Evolutionary conservation across 2,888 invertebrate genomes (phyloP).

Genomic region (Philopedon plagiatum): DNA sequence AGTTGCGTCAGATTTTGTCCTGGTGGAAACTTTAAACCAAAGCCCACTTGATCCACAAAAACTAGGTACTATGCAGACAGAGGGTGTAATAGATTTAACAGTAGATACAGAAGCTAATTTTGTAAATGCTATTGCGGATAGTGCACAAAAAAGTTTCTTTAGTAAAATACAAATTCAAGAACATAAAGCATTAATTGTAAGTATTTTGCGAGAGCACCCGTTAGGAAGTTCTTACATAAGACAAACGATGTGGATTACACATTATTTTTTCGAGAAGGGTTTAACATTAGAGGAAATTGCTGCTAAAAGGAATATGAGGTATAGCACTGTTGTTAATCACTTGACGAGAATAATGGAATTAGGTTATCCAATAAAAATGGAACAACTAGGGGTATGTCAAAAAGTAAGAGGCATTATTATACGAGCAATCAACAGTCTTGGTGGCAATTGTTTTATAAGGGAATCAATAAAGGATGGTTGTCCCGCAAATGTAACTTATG

Average conservation of each 20-base stretch:
- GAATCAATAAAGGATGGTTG: conserved; percentile 62
- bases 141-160: no score
- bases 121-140: no score
- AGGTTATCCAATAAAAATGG: conserved; percentile 67
- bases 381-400: conserved; percentile 61
- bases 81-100: no score
- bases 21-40: no score
- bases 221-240: conserved; percentile 56
- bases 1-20: no score
- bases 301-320: conserved; percentile 58
- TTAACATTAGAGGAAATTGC: conserved; percentile 64
- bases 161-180: conserved; percentile 46
- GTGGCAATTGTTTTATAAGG: conserved; percentile 13
- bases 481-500: conserved; percentile 61
- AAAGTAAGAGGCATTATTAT: conserved; percentile 57
- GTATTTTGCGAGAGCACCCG: conserved; percentile 57
- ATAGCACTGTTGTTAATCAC: conserved; percentile 65
- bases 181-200: conserved; percentile 45
- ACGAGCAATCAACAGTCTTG: conserved; percentile 33
- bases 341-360: conserved; percentile 66
- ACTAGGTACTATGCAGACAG: no score
- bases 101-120: no score
- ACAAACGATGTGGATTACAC: conserved; percentile 64
- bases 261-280: conserved; percentile 65
- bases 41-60: no score